Conservation (phyloP, 2,888 invertebrate genomes). For the Orchesellides sinensis region DNA sequence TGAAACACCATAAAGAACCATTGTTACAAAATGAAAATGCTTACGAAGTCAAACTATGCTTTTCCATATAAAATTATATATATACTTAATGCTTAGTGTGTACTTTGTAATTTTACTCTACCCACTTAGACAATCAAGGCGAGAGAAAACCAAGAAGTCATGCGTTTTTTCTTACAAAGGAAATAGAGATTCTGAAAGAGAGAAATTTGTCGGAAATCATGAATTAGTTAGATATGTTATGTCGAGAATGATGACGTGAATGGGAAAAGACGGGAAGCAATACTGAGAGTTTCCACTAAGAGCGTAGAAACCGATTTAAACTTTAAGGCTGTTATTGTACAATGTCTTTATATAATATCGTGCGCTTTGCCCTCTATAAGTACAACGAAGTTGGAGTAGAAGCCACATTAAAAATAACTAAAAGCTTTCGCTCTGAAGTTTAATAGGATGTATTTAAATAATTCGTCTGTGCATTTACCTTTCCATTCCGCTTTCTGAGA, state of each 20-base stretch:
- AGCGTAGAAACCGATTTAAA: too few relatives aligned
- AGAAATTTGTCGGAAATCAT: conserved; percentile 59
- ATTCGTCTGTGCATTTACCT: not conserved
- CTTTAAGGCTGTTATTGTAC: too few relatives aligned
- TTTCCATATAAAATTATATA: not conserved
- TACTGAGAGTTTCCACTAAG: not conserved
- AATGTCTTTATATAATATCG: too few relatives aligned
- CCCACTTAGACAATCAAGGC: too few relatives aligned
- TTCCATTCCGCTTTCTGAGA: not conserved
- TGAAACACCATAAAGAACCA: conserved; percentile 41
- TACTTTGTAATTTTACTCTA: not conserved
- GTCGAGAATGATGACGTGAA: conserved; percentile 49
- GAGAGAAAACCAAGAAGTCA: not conserved
- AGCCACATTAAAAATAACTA: too few relatives aligned
- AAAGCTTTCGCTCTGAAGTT: too few relatives aligned
- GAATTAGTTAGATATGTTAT: conserved; percentile 52
- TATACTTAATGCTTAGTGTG: not conserved
- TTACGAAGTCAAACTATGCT: not conserved
- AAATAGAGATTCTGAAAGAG: conserved; percentile 31
- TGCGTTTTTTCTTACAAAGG: conserved; percentile 16
- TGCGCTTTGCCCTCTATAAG: too few relatives aligned
- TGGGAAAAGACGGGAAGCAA: conserved; percentile 23
- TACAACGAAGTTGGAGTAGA: too few relatives aligned
- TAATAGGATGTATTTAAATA: too few relatives aligned
- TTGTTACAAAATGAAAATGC: conserved; percentile 22